phyloP scores from a whole-genome alignment of 2,797 vertebrate genomes.

The Characodon lateralis region DNA sequence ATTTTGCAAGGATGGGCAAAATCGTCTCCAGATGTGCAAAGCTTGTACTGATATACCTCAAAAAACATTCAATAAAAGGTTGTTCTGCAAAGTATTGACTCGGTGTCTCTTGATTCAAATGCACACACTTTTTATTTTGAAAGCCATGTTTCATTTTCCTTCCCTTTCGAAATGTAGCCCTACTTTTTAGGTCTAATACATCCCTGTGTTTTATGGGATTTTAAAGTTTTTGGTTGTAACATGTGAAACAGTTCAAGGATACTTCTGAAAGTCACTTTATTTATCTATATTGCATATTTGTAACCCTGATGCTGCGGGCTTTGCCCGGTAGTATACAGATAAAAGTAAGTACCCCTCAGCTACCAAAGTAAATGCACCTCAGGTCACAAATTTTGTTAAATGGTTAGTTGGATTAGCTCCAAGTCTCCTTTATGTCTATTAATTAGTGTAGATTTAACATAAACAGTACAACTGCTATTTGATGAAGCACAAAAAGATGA shows the following conservation, averaged over 20 bases:
- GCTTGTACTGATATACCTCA: background rate
- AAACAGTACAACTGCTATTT: conserved; percentile 40
- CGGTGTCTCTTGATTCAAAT: background rate
- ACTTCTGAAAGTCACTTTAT: background rate
- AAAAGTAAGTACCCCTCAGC: background rate
- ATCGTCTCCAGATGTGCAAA: background rate
- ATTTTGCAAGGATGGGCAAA: no score
- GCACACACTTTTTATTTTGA: background rate
- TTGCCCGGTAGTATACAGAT: background rate
- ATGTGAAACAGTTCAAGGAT: background rate
- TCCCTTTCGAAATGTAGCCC: no score
- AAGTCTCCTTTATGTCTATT: background rate
- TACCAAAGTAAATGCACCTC: no score
- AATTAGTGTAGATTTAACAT: background rate
- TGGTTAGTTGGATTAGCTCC: background rate
- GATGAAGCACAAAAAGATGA: conserved; percentile 29
- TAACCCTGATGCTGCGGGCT: background rate
- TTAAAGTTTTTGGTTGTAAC: background rate
- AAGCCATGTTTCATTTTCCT: no score
- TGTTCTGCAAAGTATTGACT: background rate
- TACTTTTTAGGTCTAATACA: no score
- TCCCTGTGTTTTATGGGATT: background rate
- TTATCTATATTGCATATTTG: background rate
- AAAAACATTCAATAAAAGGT: background rate
- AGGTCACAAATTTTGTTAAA: background rate